Evolutionary conservation across 2,888 invertebrate genomes (phyloP), one percentile per base, ranked within the genome.

Genomic region (Exocentrus adspersus): DNA sequence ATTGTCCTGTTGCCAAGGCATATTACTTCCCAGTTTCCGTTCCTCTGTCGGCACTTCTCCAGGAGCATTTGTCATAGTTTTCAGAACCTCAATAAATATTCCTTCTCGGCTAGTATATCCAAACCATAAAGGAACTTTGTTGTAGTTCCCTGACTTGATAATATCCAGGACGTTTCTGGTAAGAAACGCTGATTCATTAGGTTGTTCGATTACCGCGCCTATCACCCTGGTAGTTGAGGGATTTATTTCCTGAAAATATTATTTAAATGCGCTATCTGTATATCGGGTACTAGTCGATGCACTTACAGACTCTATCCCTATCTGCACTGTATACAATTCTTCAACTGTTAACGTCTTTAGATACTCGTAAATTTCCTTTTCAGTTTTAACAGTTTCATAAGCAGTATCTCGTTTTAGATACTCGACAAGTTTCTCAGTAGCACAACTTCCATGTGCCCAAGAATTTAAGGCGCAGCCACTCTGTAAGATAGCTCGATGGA

Each of bases 91-190:
- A 32, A 73, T 68, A 12, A 79, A 51, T 57, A 80, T 71, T 7
- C 81, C 82, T 71, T 82, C 82, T 46, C 75, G 71, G 6, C 69
- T 61, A 10, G 68, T 79, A 41, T 75, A 78, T 3, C 82, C 81
- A 45, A 81, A 72, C 2, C 82, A 75, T 16, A 81, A 61, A 1
- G 82, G 81, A 6, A 82, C 79, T 57, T 80, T 73, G 43, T 75
- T 77, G 62, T 75, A 80, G n/a, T 70, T 70, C 16, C 80, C 80
- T 16, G 72, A 65, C 41, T 63, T 67, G 19, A 79, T 64, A 6
- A 79, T 72, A 32, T 77, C 70, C 21, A 75, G 41, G 2, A 80
- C 79, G 14, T 72, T 60, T 64, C 79, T 72, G 2, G 70, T 58
- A 42, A 81, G 52, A 67, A 81, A 78, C 4, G 78, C 73, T 6